These are phyloP conservation scores for Nemoura dubitans DNA, from an alignment of 2,888 invertebrate species.

Conservation along the genomic window DNA sequence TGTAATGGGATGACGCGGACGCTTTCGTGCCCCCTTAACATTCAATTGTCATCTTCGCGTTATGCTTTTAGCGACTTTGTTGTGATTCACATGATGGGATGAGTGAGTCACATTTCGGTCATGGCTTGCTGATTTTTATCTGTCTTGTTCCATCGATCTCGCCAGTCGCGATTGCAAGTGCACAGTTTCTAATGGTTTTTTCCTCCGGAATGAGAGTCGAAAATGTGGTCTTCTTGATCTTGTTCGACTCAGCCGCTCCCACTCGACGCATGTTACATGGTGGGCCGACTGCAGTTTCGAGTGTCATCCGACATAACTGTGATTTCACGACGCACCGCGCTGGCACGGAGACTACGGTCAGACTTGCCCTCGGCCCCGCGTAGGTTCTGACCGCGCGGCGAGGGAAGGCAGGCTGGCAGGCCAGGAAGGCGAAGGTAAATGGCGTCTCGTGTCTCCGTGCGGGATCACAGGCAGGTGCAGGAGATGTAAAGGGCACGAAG, in stretches of 20 bases:
- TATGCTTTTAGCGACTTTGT: not conserved
- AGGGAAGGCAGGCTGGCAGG: not conserved
- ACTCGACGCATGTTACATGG: not conserved
- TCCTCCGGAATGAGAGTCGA: not conserved
- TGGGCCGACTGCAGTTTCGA: not conserved
- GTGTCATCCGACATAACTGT: not conserved
- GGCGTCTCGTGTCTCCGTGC: not conserved
- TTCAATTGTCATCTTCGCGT: not conserved
- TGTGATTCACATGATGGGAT: not conserved
- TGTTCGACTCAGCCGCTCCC: not conserved
- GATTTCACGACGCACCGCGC: not conserved
- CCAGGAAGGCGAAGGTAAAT: not conserved
- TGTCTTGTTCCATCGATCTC: not conserved
- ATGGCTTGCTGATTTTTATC: not conserved
- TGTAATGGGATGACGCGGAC: not conserved
- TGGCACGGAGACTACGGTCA: not conserved
- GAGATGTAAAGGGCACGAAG: not conserved
- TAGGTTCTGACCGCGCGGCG: not conserved
- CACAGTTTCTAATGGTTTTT: not conserved
- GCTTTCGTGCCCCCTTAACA: not conserved
- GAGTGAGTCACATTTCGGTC: not conserved
- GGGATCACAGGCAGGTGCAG: not conserved
- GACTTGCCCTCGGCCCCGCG: not conserved
- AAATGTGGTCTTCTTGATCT: not conserved
- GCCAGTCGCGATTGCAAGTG: too few relatives aligned